Percentiles rank a stretch among this genome's conserved stretches.
These are phyloP conservation scores for Todiramphus chloris DNA, from an alignment of 2,113 vertebrate species.

Conservation along the genomic window DNA sequence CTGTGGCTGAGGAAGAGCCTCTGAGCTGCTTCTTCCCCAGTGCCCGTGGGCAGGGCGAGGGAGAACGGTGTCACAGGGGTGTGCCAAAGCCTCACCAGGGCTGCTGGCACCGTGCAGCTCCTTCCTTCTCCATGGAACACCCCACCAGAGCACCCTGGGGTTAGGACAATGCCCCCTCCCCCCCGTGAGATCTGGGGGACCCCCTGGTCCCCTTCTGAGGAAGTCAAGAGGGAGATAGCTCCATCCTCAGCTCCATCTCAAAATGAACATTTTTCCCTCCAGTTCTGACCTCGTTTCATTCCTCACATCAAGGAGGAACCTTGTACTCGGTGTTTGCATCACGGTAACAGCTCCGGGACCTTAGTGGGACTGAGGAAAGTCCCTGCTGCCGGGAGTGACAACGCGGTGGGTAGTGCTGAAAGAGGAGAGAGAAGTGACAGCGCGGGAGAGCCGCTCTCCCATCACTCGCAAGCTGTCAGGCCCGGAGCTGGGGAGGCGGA, in stretches of 20 bases:
- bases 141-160: not conserved
- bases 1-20: not conserved
- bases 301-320: slow-evolving; percentile 41
- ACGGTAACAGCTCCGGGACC: slow-evolving; percentile 51
- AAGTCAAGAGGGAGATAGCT: not conserved
- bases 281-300: not conserved
- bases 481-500: not conserved
- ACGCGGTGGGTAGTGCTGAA: slow-evolving; percentile 42
- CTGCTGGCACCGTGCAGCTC: not conserved
- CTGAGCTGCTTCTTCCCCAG: not conserved
- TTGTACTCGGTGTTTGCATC: slow-evolving; percentile 2
- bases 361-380: slow-evolving; percentile 30
- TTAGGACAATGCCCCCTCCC: not conserved
- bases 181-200: not conserved
- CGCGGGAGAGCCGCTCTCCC: not conserved
- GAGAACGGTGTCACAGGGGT: accelerated
- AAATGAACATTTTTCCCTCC: slow-evolving; percentile 52
- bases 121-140: not conserved
- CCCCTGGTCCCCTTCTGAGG: accelerated
- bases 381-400: slow-evolving; percentile 45
- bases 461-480: slow-evolving; percentile 9
- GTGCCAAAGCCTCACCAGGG: not conserved
- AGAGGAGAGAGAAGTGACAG: slow-evolving; percentile 10
- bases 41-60: not conserved
- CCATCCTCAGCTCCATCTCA: not conserved